Percentiles rank a stretch among this genome's conserved stretches.
phyloP scores from a whole-genome alignment of 2,113 vertebrate species.

The Equus quagga region DNA sequence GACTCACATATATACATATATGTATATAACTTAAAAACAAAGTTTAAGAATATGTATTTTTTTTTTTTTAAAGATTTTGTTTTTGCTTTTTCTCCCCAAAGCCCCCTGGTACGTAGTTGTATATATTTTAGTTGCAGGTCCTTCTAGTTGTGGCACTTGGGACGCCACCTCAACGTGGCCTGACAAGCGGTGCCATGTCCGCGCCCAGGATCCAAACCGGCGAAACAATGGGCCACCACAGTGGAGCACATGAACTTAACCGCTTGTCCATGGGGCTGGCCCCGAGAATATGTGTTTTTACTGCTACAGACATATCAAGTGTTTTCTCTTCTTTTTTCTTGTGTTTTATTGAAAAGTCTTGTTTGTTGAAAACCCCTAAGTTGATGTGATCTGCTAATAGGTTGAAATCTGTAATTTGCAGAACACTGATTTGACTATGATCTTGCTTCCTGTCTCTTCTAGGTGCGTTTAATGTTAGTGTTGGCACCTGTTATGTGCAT shows the following conservation, averaged over 20 bases:
- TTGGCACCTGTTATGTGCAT: conserved; percentile 99
- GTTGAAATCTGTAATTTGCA: not conserved
- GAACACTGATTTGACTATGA: not conserved
- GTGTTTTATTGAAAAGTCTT: not conserved
- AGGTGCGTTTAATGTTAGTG: conserved; percentile 99
- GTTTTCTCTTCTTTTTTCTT: not conserved
- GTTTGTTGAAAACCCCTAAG: conserved; percentile 19
- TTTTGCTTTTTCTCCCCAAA: too few species aligned
- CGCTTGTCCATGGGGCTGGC: too few species aligned
- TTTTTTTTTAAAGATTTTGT: too few species aligned
- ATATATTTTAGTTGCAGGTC: too few species aligned
- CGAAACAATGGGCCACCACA: too few species aligned
- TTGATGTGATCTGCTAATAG: not conserved
- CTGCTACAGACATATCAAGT: not conserved
- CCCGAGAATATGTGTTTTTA: not conserved
- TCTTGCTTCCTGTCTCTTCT: not conserved
- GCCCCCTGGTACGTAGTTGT: too few species aligned
- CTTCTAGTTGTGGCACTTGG: too few species aligned
- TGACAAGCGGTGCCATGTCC: too few species aligned
- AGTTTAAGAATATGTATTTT: not conserved
- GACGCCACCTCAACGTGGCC: too few species aligned
- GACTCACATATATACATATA: not conserved
- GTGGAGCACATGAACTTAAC: too few species aligned
- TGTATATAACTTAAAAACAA: not conserved
- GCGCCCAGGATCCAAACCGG: too few species aligned